Conservation (phyloP, 2,113 vertebrate species). For the Sinosuthora webbiana region DNA sequence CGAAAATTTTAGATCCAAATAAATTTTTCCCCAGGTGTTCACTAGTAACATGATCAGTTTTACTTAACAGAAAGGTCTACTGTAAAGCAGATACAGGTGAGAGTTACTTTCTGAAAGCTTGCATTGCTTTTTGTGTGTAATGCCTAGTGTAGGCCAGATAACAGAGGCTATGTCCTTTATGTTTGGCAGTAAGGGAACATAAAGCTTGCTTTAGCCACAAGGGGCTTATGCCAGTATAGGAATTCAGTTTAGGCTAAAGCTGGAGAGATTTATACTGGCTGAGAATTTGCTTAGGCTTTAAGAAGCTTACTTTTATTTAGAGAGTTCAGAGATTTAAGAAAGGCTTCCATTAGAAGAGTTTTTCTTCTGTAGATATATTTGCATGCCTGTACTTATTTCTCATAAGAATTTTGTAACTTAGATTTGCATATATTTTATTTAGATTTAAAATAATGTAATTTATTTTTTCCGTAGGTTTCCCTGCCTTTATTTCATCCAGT, state of each 20-base stretch:
- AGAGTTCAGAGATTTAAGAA: constrained; percentile 9
- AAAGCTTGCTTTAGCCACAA: not conserved
- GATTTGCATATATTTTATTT: not conserved
- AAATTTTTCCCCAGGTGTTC: not conserved
- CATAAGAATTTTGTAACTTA: not conserved
- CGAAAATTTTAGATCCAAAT: not conserved
- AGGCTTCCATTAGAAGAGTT: not conserved
- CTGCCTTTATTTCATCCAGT: not conserved
- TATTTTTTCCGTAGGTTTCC: not conserved
- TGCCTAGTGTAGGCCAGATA: not conserved
- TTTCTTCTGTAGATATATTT: not conserved
- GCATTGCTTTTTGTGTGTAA: not conserved
- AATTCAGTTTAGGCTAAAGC: constrained; percentile 31
- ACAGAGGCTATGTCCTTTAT: not conserved
- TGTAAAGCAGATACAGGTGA: not conserved
- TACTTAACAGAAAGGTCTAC: not conserved
- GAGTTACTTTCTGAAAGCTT: not conserved
- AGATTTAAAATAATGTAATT: not conserved
- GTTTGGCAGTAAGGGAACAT: not conserved
- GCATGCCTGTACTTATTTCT: not conserved
- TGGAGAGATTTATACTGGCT: constrained; percentile 9
- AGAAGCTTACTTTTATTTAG: constrained; percentile 40
- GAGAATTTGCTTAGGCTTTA: constrained; percentile 52
- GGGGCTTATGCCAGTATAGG: not conserved
- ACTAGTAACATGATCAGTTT: not conserved